Percentiles rank a stretch among this genome's conserved stretches.
phyloP scores from a whole-genome alignment of 1,140 invertebrate genomes.

The Drosophila ambigua region DNA sequence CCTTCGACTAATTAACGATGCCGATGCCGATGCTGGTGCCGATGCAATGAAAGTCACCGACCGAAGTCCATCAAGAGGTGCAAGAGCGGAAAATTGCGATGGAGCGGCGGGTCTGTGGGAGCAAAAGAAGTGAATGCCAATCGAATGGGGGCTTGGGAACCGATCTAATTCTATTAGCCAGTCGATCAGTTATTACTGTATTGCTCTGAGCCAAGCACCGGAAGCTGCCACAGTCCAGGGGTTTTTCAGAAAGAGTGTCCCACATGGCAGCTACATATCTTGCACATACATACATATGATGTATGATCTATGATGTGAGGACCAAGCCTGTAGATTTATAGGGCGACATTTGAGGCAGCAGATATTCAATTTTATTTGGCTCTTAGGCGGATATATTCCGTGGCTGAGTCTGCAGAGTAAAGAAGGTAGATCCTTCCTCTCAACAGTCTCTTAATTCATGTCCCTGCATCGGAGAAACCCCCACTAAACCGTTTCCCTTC shows the following conservation, averaged over 20 bases:
- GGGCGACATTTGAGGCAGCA: too few relatives aligned
- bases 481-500: not conserved
- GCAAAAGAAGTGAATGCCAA: conserved; percentile 1
- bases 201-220: too few relatives aligned
- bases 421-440: too few relatives aligned
- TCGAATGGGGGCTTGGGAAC: not conserved
- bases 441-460: too few relatives aligned
- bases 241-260: not conserved
- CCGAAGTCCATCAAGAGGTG: conserved; percentile 8
- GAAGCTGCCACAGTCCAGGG: too few relatives aligned
- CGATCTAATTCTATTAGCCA: conserved; percentile 12
- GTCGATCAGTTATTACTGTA: conserved; percentile 15
- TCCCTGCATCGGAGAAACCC: too few relatives aligned
- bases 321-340: too few relatives aligned
- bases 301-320: too few relatives aligned
- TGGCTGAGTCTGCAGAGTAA: too few relatives aligned
- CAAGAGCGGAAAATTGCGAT: conserved; percentile 27
- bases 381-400: too few relatives aligned
- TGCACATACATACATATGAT: too few relatives aligned
- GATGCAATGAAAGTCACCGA: conserved; percentile 11
- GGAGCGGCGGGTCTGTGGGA: conserved; percentile 2
- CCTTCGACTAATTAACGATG: conserved; percentile 64
- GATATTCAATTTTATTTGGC: too few relatives aligned
- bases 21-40: conserved; percentile 12
- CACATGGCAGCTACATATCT: not conserved